Conservation (phyloP, 2,888 invertebrate species). For the Copidosoma aretas region DNA sequence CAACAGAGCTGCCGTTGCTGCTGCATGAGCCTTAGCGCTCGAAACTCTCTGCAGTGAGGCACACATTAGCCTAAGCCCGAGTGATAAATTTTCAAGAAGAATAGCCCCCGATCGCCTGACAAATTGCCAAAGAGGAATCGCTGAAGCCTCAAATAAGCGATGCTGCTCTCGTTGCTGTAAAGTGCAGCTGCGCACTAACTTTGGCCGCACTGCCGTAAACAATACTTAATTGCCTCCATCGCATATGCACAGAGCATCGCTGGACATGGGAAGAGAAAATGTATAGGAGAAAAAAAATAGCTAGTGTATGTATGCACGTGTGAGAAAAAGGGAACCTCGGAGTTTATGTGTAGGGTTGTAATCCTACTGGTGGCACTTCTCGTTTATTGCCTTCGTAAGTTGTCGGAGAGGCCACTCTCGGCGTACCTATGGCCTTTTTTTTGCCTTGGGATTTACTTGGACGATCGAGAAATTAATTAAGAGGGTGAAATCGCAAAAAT, state of each 20-base stretch:
- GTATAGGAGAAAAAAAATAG: conserved; percentile 5
- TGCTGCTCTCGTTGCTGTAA: background rate
- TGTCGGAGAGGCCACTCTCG: background rate
- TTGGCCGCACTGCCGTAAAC: conserved; percentile 7
- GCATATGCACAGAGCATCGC: background rate
- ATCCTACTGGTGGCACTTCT: background rate
- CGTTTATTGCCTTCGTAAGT: conserved; percentile 16
- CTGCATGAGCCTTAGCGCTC: background rate
- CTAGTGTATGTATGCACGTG: too few relatives aligned
- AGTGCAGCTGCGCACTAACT: background rate
- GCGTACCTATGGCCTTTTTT: too few relatives aligned
- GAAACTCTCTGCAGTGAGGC: too few relatives aligned
- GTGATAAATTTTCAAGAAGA: conserved; percentile 20
- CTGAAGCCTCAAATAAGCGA: too few relatives aligned
- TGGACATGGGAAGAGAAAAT: background rate
- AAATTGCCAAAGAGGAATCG: conserved; percentile 4
- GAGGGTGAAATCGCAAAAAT: too few relatives aligned
- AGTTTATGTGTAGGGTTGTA: too few relatives aligned
- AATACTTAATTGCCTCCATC: conserved; percentile 20
- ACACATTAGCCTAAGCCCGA: background rate
- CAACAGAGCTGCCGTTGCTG: background rate
- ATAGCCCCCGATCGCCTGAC: conserved; percentile 10
- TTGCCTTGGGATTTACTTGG: too few relatives aligned
- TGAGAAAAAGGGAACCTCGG: too few relatives aligned
- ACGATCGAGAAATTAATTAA: too few relatives aligned